Evolutionary conservation across 2,888 invertebrate genomes (phyloP), one percentile per base, ranked within the genome.

Genomic region (Melieria crassipennis): DNA sequence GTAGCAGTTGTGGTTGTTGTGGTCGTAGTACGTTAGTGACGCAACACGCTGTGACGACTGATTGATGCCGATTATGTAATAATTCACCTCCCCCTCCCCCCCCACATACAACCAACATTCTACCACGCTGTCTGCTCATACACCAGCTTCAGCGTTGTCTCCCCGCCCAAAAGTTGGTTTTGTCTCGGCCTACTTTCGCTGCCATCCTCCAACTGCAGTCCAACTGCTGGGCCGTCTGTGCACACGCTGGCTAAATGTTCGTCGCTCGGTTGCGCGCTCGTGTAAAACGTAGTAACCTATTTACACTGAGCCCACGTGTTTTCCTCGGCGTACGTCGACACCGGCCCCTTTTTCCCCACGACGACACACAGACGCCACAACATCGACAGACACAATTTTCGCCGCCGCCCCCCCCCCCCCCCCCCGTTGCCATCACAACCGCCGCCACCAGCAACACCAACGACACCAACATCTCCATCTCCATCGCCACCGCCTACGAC

Each of bases 231-330:
- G 1, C 30, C 30, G 30, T 30, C 30, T 30, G 30, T 30, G 30
- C 30, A 30, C 30, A 30, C 30, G 30, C 30, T 30, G 30, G 3
- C 30, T 30, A 30, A 30, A 30, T 30, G 30, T 30, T 30, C 30
- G 30, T 30, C 30, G 3, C 30, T 30, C 30, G 30, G 30, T 30
- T 30, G 30, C 30, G 30, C 30, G 43, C n/a, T 69, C 64, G 57
- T 56, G 64, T n/a, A 70, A 70, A 58, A 46, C 65, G 65, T 64
- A 64, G 70, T 70, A 70, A 70, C 70, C 70, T 70, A 70, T 55
- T 70, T 70, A 70, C 52, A 57, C 13, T 58, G 52, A 30, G 48
- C 64, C 69, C 63, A 69, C 64, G 57, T 64, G 69, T 30, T 30
- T 30, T 30, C 30, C 30, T 30, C 30, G 30, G 30, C 30, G 30